Evolutionary conservation across 1,140 invertebrate genomes (phyloP).

Genomic region (Nebria ingens): DNA sequence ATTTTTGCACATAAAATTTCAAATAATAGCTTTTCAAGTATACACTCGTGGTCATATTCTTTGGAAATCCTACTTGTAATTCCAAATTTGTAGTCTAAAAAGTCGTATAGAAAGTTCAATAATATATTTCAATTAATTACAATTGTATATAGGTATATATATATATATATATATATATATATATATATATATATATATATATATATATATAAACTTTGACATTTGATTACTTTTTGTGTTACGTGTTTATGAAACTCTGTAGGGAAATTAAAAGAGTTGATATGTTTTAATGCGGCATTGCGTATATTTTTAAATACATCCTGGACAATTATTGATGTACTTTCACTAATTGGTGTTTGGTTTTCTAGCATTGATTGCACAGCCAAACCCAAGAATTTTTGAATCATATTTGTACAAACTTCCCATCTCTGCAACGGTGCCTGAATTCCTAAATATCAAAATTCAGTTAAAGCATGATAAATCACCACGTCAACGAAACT

Average conservation of each 20-base stretch:
- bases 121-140: too few relatives aligned
- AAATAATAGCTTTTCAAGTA: conserved; percentile 39
- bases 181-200: too few relatives aligned
- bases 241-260: conserved; percentile 32
- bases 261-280: conserved; percentile 19
- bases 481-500: conserved; percentile 8
- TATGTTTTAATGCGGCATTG: conserved; percentile 21
- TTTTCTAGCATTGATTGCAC: conserved; percentile 41
- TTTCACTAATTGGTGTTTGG: conserved; percentile 25
- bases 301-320: conserved; percentile 32
- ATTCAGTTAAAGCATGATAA: conserved; percentile 10
- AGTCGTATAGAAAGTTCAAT: too few relatives aligned
- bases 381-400: conserved; percentile 43
- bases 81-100: conserved; percentile 37
- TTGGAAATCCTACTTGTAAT: conserved; percentile 43
- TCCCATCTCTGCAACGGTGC: conserved; percentile 43
- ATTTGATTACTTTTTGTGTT: conserved; percentile 33
- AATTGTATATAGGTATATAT: too few relatives aligned
- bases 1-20: conserved; percentile 36
- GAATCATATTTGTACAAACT: conserved; percentile 42
- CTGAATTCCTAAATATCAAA: conserved; percentile 31
- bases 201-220: neutral
- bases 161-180: too few relatives aligned
- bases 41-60: conserved; percentile 30
- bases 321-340: conserved; percentile 22